Evolutionary conservation across 2,797 vertebrate genomes (phyloP), one percentile per base, ranked within the genome.

Genomic region (Macropodus opercularis): DNA sequence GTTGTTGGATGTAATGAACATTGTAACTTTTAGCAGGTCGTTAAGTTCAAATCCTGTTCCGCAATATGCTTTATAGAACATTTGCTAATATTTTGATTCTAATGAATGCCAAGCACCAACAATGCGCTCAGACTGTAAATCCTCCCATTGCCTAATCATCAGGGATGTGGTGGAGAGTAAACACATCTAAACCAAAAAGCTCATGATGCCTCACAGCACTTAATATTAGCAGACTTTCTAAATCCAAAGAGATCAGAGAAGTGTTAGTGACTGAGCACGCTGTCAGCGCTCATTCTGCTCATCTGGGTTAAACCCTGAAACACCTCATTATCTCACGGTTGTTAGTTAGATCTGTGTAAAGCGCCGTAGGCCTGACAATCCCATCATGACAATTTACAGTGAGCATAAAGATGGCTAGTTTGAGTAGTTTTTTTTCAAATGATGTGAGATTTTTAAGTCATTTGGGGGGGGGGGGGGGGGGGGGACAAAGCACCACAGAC

Each of bases 271-370:
- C 62, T 49, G 73, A 76, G 63, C 56, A 35, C 19, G 48, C 63
- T 62, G 72, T 67, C 75, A 26, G 36, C 40, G 71, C 63, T 75
- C 46, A 11, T 74, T 75, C 63, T 52, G 55, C 72, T 81, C 71
- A 40, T 77, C 75, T 74, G 72, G n/a, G 63, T 77, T 66, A 77
- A 81, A 81, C 44, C 77, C 73, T 72, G 63, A 72, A 78, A 77
- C 70, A 69, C 59, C 74, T 83, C 76, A 79, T 87, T 82, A 88
- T 83, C 78, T 82, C 63, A 35, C 58, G 62, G 66, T 69, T 56
- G 4, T 60, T 70, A 52, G 57, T 70, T 72, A 65, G 84, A 81
- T 77, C 50, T 55, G 35, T 64, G 64, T 64, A 72, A 62, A 78
- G 57, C 19, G 22, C 70, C 66, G 56, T 21, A 52, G 72, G 75